Conservation (phyloP, 2,888 invertebrate species). For the Dascillus cervinus region DNA sequence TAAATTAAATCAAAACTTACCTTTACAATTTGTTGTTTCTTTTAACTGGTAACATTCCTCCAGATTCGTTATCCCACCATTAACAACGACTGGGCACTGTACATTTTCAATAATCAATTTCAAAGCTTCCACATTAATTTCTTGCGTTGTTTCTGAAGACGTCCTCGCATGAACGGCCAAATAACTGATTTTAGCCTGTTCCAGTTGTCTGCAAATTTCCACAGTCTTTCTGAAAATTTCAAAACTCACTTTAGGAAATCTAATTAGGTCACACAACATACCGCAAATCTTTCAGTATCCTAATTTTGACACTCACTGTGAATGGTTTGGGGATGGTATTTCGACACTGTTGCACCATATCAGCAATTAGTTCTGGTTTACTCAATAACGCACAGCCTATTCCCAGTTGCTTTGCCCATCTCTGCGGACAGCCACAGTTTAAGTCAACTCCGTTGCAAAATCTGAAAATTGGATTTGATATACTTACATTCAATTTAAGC, state of each 20-base stretch:
- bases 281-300: constrained; percentile 64
- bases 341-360: constrained; percentile 70
- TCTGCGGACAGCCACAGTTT: constrained; percentile 96
- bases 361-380: constrained; percentile 75
- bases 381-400: constrained; percentile 78
- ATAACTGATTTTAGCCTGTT: constrained; percentile 82
- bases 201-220: constrained; percentile 69
- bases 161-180: constrained; percentile 89
- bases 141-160: constrained; percentile 67
- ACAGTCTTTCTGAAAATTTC: constrained; percentile 60
- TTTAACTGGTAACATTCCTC: constrained; percentile 64
- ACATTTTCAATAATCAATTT: constrained; percentile 62
- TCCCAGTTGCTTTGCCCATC: constrained; percentile 88
- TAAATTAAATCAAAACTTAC: no score
- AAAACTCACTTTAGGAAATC: constrained; percentile 2
- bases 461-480: no score
- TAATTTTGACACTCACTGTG: constrained; percentile 87
- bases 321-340: constrained; percentile 66
- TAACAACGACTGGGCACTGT: constrained; percentile 81
- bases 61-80: constrained; percentile 78
- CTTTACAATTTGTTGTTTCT: constrained; percentile 61
- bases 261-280: constrained; percentile 21
- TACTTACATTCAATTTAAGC: no score
- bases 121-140: constrained; percentile 63
- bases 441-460: constrained; percentile 89